Base-by-base conservation (phyloP, 2,888 invertebrate genomes). In the Xestia sexstrigata region DNA sequence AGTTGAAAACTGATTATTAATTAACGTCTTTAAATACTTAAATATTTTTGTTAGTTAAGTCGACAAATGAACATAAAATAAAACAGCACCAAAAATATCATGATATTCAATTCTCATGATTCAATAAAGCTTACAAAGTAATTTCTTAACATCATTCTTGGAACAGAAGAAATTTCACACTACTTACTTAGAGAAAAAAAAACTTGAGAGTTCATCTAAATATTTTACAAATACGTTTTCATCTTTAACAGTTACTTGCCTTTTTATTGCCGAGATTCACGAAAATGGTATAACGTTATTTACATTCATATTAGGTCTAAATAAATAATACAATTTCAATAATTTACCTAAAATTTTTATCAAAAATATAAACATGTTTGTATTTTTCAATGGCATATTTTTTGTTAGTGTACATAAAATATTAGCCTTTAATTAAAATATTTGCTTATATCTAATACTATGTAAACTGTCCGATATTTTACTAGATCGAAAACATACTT, bases 11-110 rank as follows among this genome's bases (percentile, higher is more conserved):
- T 35, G 1, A 67, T 47, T 39, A 79, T 60, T 78, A 58, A 58
- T 66, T 45, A 65, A 84, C 42, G 70, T 83, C 45, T 79, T 83
- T 67, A 66, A 39, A 83, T 66, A 82, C 7, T 26, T 49, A 26
- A 39, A 39, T n/a, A 65, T 15, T 17, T 62, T 62, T 60, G 79
- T 79, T 79, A 78, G 83, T 79, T 35, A 76, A 47, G 23, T 55
- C 17, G 5, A 9, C 35, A 65, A 42, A 42, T 42, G 3, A 39
- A 62, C 23, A n/a, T 47, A 71, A 39, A 39, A 23, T 23, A 13
- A 35, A 23, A 49, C 15, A 62, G 35, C 52, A 62, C 15, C 15
- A 52, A 66, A 66, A 66, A 66, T 11, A 23, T 45, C 20, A 58
- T 66, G 0, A 66, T 45, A 52, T 52, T 66, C 9, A 58, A 83